Percentiles rank a stretch among this genome's conserved stretches.
Conservation (phyloP, 1,140 invertebrate species). For the Drosophila navojoa region DNA sequence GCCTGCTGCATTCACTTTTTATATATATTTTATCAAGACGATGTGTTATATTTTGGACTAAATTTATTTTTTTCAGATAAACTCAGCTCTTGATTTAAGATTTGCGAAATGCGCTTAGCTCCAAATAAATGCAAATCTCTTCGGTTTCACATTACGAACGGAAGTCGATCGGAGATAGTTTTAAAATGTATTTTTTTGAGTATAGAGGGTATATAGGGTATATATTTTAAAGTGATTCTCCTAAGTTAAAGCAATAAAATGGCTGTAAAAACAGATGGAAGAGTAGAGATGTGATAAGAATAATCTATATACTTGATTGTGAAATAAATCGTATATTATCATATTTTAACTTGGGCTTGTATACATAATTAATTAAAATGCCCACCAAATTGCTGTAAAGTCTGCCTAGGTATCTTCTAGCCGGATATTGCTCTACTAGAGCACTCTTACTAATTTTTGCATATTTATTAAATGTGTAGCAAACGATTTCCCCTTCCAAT, state of each 20-base stretch:
- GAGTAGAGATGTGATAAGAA: no score
- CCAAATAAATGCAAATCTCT: constrained; percentile 47
- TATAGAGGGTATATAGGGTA: neutral
- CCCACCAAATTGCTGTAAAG: no score
- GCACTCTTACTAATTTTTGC: constrained; percentile 31
- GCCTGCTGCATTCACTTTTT: constrained; percentile 71
- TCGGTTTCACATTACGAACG: constrained; percentile 57
- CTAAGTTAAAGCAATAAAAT: no score
- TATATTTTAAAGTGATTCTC: no score
- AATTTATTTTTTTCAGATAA: constrained; percentile 5
- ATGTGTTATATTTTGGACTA: neutral
- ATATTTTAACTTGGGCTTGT: no score
- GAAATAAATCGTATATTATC: no score
- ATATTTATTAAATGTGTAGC: constrained; percentile 32
- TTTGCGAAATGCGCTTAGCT: constrained; percentile 40
- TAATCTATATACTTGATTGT: no score
- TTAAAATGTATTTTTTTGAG: neutral
- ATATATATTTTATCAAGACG: constrained; percentile 3
- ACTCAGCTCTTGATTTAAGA: constrained; percentile 8
- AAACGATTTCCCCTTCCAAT: constrained; percentile 27
- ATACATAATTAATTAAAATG: no score
- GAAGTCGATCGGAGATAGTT: constrained; percentile 54
- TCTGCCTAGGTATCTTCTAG: neutral
- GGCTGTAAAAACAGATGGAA: no score
- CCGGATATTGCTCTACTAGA: neutral